Percentiles rank a stretch among this genome's conserved stretches.
phyloP scores from a whole-genome alignment of 2,113 vertebrate species.

The Crypturellus undulatus region DNA sequence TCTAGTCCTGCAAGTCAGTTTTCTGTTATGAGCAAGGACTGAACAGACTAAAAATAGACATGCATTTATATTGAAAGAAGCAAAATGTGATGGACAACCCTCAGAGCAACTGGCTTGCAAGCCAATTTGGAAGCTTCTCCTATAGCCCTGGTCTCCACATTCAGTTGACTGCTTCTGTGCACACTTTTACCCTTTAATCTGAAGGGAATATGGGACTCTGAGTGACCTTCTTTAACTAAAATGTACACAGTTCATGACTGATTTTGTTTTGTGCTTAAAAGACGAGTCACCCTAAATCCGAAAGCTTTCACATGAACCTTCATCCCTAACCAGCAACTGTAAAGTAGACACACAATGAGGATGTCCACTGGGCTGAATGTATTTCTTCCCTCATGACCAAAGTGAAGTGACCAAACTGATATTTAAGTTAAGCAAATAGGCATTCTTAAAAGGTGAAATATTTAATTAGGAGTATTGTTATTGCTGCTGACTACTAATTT shows the following conservation, averaged over 20 bases:
- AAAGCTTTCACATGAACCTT: neutral
- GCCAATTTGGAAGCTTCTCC: constrained; percentile 80
- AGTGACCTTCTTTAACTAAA: neutral
- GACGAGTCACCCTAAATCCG: neutral
- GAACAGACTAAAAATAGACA: constrained; percentile 38
- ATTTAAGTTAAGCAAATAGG: neutral
- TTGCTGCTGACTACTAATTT: constrained; percentile 22
- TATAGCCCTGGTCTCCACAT: constrained; percentile 78
- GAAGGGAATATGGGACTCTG: constrained; percentile 21
- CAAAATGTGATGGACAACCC: constrained; percentile 79
- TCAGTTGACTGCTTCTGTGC: constrained; percentile 80
- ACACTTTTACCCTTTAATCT: constrained; percentile 84
- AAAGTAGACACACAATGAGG: neutral
- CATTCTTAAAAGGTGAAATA: constrained; percentile 8
- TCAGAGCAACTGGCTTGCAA: constrained; percentile 77
- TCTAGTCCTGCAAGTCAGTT: neutral
- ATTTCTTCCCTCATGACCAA: neutral
- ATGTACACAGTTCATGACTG: neutral
- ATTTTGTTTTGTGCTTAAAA: neutral
- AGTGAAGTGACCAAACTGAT: neutral
- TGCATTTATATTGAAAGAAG: neutral
- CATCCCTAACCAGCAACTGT: neutral
- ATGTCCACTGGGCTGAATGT: neutral
- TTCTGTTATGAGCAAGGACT: neutral
- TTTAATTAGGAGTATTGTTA: constrained; percentile 31